Evolutionary conservation across 2,797 vertebrate genomes (phyloP), one percentile per base, ranked within the genome.

Genomic region (Steatocranus sp.): DNA sequence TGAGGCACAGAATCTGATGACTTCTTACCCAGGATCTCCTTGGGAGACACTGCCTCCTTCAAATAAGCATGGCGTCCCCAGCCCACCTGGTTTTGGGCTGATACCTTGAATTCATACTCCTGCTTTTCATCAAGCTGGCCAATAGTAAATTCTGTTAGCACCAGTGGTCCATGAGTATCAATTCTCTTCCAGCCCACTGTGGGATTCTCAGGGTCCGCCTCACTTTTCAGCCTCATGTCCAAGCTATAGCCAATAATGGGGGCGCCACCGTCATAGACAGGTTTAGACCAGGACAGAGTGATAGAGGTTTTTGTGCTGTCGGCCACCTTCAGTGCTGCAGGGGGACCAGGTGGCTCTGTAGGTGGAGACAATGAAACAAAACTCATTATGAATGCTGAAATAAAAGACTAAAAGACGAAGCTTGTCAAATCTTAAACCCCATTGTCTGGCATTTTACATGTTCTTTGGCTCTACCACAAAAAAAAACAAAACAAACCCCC

Each of bases 341-440:
- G 98, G 87, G 99, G 98, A 78, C 99, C 99, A 91, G 99, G 99
- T 76, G 98, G 97, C 91, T 99, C 99, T 99, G 95, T 75, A 95
- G 25, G 48, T 7, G 30, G 4, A 86, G n/a, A 83, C 2, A 81
- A 14, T 32, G 15, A 46, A 63, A 58, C 14, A 80, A 20, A 70
- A n/a, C 9, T 81, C 15, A 70, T 41, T 48, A 17, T 15, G 51
- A 79, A 46, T n/a, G 75, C 1, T 3, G 63, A 68, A 43, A 43
- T 43, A 43, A 25, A 68, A 53, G 12, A 53, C 11, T 20, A 53
- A 23, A 53, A 41, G 12, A 23, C 1, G 8, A 23, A 68, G 61
- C 12, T 23, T 66, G 5, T 25, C 61, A 66, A 23, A 18, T 38
- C 34, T 9, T 41, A 23, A 23, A 20, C 34, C 34, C 36, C 11